Percentiles rank a stretch among this genome's conserved stretches.
These are phyloP conservation scores for Amblyopsis rosae DNA, from an alignment of 2,113 vertebrate genomes.

Conservation along the genomic window DNA sequence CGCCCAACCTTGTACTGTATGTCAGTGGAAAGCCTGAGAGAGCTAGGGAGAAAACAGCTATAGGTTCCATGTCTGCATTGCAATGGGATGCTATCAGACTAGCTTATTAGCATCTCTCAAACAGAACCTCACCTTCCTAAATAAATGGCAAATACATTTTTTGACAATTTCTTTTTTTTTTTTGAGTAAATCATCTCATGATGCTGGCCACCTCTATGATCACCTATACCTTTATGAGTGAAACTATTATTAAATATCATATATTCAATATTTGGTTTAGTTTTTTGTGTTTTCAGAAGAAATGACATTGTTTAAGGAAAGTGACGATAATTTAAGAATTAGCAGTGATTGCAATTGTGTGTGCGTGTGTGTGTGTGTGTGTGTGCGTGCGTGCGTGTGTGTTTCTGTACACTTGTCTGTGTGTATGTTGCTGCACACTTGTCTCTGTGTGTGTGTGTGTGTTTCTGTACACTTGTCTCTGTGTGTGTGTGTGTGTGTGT, in stretches of 20 bases:
- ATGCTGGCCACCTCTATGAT: too few relatives aligned
- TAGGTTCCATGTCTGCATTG: background rate
- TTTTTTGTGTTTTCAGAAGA: too few relatives aligned
- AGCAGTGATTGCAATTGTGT: background rate
- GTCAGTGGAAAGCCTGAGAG: background rate
- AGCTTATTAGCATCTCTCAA: background rate
- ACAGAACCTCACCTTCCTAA: too few relatives aligned
- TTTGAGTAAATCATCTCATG: too few relatives aligned
- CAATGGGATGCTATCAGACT: background rate
- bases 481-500: slow-evolving; percentile 2
- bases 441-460: background rate
- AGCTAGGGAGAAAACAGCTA: background rate
- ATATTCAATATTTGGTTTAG: too few relatives aligned
- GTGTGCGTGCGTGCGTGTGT: slow-evolving; percentile 4
- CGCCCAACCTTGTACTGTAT: background rate
- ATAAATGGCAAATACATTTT: too few relatives aligned
- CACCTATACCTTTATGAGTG: too few relatives aligned
- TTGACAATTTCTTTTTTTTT: too few relatives aligned
- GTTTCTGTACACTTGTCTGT: background rate
- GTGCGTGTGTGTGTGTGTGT: background rate
- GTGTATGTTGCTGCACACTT: background rate
- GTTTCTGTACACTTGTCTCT: background rate
- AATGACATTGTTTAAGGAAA: too few relatives aligned
- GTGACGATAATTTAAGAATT: background rate
- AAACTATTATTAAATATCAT: too few relatives aligned